These are phyloP conservation scores for Chlorodrepanis virens DNA, from an alignment of 2,113 vertebrate genomes.

Conservation along the genomic window DNA sequence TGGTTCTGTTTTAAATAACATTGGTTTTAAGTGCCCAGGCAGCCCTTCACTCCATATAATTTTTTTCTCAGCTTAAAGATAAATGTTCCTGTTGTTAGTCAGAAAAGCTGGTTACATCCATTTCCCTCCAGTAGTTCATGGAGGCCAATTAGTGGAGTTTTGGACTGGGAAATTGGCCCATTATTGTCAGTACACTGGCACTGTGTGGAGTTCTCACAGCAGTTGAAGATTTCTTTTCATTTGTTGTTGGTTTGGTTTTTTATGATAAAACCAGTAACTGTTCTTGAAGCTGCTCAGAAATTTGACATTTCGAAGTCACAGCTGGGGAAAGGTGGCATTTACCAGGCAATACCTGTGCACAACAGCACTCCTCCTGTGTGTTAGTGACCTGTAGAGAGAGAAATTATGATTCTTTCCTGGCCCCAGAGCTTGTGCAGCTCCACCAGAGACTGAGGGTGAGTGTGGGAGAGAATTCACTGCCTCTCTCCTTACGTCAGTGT, in stretches of 20 bases:
- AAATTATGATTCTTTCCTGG: not conserved
- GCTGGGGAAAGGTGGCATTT: not conserved
- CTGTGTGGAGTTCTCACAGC: not conserved
- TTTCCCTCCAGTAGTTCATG: not conserved
- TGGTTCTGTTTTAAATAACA: not conserved
- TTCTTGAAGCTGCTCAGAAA: not conserved
- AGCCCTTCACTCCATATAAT: not conserved
- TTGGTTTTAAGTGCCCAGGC: not conserved
- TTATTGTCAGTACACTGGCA: fast-evolving
- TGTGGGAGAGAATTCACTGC: fast-evolving
- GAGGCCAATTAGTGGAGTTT: not conserved
- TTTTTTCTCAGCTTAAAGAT: not conserved
- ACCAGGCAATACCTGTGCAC: fast-evolving
- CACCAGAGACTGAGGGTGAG: not conserved
- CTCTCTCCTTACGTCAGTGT: fast-evolving
- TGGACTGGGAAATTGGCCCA: not conserved
- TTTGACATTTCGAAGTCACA: not conserved
- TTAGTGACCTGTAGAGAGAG: not conserved
- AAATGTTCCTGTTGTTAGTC: not conserved
- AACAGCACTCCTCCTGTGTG: fast-evolving
- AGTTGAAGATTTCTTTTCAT: not conserved
- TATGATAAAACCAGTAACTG: not conserved
- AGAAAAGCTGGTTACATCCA: not conserved
- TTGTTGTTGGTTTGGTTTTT: not conserved
- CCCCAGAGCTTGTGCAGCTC: not conserved